Base-by-base conservation (phyloP, 2,888 invertebrate species). In the Drosophila atroscutellata region DNA sequence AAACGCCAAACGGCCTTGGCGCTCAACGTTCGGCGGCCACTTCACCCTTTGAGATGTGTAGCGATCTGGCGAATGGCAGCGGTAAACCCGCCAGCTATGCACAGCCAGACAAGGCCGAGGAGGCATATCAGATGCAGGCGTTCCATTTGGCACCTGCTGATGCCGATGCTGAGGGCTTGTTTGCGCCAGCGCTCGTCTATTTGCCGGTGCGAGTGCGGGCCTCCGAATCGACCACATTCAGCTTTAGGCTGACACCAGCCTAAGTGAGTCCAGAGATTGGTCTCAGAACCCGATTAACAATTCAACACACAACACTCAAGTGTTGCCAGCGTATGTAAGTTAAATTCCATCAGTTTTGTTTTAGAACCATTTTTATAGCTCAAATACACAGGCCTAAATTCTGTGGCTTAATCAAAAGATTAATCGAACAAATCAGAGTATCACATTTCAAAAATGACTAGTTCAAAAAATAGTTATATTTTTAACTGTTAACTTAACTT, bases 221-320 rank as follows among this genome's bases (percentile, higher is more conserved):
- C 95, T 96, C 96, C 92, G 96, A 96, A 92, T 96, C 97, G 86
- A 95, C 98, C 89, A 97, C 97, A 87, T 96, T 98, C 91, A 97
- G 98, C 93, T 98, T 99, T 93, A 97, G 96, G 93, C 95, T 99
- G 89, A 98, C 97, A 93, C 98, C 98, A 91, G 97, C 98, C 94
- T 97, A 96, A 94, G 57, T n/a, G n/a, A 20, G 24, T 18, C 34
- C 20, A 47, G 39, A 39, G 11, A 39, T 39, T 39, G 55, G 49
- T 20, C 32, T 37, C 24, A 24, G 51, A 42, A 37, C 32, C 63
- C 55, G 49, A 37, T 36, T 54, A 34, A 56, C 9, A 50, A 55
- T 37, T 55, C 75, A 63, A 50, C 62, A 45, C 52, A 47, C 61
- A 59, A 69, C 63, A 70, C 65, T 9, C 13, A 62, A 65, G 80